Base-by-base conservation (phyloP, 1,140 invertebrate genomes). In the Lasioglossum baleicum region DNA sequence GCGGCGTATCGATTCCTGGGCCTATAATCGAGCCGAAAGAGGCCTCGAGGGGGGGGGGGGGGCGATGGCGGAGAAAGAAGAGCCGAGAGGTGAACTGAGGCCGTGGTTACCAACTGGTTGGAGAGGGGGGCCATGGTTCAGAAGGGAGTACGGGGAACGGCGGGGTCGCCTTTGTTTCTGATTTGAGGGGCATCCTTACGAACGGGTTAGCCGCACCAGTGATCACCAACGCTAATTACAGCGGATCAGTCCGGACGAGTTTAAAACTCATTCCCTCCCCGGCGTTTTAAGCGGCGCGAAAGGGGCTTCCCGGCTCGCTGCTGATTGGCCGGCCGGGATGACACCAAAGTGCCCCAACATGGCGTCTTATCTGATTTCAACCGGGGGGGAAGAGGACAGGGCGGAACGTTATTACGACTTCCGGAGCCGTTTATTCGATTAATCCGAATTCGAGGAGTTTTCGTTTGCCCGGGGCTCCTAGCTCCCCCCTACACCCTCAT, bases 311-410 rank as follows among this genome's bases (percentile, higher is more conserved):
- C 88, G 72, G 80, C 83, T 76, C 74, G 78, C 72, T 71, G 85
- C 90, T 88, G 88, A 91, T 92, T 92, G 90, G 91, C 85, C 88
- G 86, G 68, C 74, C 81, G 84, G 86, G 89, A 92, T 92, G 91
- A 91, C 91, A 91, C 89, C 89, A 92, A 92, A 92, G 91, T 92
- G 90, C 89, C 87, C 89, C 89, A 92, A 91, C 91, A 92, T 92
- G 91, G 91, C 91, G 91, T 88, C 91, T 92, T 92, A 92, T 92
- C 91, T 91, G 90, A 92, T 92, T 91, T 92, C 91, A 92, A 87
- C 76, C 22, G 73, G 53, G 65, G 67, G 76, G 60, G 73, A 61
- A 64, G 79, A 73, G 20, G 73, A 15, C 44, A 35, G 48, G 71
- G 71, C 73, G 56, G 71, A 86, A 85, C 85, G 81, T 83, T 72